phyloP scores from a whole-genome alignment of 1,140 invertebrate species.

The Phortica variegata region DNA sequence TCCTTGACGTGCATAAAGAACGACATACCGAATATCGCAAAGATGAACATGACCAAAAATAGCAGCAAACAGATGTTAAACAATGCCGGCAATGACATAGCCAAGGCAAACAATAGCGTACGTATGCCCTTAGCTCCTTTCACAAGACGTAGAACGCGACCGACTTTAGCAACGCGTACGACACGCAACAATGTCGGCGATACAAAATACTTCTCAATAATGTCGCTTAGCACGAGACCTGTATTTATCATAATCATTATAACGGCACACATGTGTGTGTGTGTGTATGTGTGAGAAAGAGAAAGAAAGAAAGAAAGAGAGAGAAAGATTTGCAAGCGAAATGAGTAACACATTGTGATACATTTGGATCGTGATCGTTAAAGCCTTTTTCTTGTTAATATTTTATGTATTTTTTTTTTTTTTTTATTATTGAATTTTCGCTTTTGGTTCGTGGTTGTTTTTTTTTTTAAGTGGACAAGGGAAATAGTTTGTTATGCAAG shows the following conservation, averaged over 20 bases:
- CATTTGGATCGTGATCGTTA: no score
- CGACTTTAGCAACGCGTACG: constrained; percentile 96
- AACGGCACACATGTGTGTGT: constrained; percentile 1
- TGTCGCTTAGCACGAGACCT: constrained; percentile 93
- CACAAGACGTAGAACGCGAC: constrained; percentile 92
- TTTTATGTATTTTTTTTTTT: no score
- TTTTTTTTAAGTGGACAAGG: no score
- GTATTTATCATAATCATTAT: no score
- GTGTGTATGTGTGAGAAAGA: constrained; percentile 18
- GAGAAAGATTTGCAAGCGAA: no score
- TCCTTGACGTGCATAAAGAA: constrained; percentile 98
- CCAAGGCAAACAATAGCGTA: constrained; percentile 93
- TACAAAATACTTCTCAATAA: constrained; percentile 97
- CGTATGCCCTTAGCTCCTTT: constrained; percentile 97
- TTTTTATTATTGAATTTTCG: no score
- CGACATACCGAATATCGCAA: constrained; percentile 98
- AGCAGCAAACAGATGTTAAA: constrained; percentile 98
- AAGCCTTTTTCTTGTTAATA: no score
- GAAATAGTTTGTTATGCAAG: no score
- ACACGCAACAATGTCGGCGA: constrained; percentile 96
- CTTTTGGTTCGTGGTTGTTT: no score
- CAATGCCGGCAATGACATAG: constrained; percentile 95
- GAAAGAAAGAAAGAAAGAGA: not conserved
- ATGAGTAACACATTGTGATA: no score
- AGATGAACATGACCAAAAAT: constrained; percentile 99